Evolutionary conservation across 2,797 vertebrate species (phyloP).

Genomic region (Brotula barbata): DNA sequence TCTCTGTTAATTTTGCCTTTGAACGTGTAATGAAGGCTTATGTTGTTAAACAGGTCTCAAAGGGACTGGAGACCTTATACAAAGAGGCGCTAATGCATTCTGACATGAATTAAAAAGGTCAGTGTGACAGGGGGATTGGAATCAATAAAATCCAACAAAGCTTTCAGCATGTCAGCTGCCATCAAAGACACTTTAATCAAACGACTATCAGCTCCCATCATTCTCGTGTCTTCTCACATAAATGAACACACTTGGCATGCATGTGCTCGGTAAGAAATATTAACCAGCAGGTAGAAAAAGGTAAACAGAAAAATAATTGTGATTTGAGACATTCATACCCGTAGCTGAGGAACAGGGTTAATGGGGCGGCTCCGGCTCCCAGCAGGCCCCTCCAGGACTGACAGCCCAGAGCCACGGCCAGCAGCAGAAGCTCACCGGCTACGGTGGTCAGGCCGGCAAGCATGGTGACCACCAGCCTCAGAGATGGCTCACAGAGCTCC

Average conservation of each 20-base stretch:
- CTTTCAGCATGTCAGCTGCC: constrained; percentile 47
- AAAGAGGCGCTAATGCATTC: constrained; percentile 52
- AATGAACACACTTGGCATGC: constrained; percentile 3
- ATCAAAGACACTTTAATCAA: constrained; percentile 46
- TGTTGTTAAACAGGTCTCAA: constrained; percentile 23
- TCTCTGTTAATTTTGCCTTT: constrained; percentile 50
- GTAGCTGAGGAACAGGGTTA: constrained; percentile 86
- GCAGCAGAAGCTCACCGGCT: constrained; percentile 85
- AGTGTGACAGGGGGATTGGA: constrained; percentile 43
- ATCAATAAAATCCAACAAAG: constrained; percentile 68
- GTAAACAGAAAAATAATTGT: too few relatives aligned
- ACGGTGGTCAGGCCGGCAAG: constrained; percentile 83
- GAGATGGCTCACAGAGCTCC: constrained; percentile 88
- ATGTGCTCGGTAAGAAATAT: background rate
- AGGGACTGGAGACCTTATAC: constrained; percentile 31
- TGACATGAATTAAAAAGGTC: constrained; percentile 56
- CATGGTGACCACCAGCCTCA: constrained; percentile 83
- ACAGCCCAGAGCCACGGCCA: constrained; percentile 86
- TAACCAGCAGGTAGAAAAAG: too few relatives aligned
- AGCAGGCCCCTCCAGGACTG: constrained; percentile 88
- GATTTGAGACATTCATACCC: constrained; percentile 67
- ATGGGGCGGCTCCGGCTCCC: constrained; percentile 84
- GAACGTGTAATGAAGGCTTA: constrained; percentile 26
- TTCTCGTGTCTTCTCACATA: background rate
- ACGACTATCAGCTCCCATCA: constrained; percentile 22